Conservation (phyloP, 2,888 invertebrate species). For the Caenorhabditis plicata region DNA sequence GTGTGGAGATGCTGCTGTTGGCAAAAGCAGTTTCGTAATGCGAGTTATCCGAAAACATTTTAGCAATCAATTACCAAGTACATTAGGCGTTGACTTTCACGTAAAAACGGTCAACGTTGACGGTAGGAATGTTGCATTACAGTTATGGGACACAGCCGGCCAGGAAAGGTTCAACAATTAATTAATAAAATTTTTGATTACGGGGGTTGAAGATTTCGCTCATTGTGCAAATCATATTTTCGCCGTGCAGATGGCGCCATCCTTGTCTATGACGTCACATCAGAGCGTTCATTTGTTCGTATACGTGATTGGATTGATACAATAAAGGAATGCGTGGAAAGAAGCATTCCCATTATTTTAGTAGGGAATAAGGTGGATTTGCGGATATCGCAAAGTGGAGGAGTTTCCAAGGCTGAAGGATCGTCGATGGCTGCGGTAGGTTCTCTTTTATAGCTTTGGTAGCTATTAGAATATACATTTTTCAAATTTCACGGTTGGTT, state of each 20-base stretch:
- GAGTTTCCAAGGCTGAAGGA: constrained; percentile 41
- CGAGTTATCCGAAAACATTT: constrained; percentile 72
- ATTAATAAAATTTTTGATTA: too few relatives aligned
- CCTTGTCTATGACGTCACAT: constrained; percentile 72
- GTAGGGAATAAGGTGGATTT: constrained; percentile 72
- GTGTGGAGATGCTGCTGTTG: constrained; percentile 72
- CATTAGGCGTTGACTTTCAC: constrained; percentile 72
- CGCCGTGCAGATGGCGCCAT: constrained; percentile 73
- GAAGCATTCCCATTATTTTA: constrained; percentile 71
- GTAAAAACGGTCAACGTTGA: constrained; percentile 71
- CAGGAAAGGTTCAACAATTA: constrained; percentile 68
- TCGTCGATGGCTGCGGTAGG: constrained; percentile 48
- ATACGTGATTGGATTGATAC: constrained; percentile 72
- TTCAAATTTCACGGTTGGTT: constrained; percentile 69
- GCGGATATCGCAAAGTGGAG: constrained; percentile 65
- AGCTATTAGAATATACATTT: background rate
- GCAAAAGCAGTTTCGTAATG: constrained; percentile 73
- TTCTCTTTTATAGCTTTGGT: too few relatives aligned
- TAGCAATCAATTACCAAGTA: constrained; percentile 71
- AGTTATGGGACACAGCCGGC: constrained; percentile 73
- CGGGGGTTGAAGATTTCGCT: constrained; percentile 69
- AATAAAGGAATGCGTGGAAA: constrained; percentile 71
- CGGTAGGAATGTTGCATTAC: constrained; percentile 68
- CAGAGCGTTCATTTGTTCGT: constrained; percentile 71
- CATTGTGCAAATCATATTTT: constrained; percentile 73